Base-by-base conservation (phyloP, 2,113 vertebrate species). In the Dromas ardeola region DNA sequence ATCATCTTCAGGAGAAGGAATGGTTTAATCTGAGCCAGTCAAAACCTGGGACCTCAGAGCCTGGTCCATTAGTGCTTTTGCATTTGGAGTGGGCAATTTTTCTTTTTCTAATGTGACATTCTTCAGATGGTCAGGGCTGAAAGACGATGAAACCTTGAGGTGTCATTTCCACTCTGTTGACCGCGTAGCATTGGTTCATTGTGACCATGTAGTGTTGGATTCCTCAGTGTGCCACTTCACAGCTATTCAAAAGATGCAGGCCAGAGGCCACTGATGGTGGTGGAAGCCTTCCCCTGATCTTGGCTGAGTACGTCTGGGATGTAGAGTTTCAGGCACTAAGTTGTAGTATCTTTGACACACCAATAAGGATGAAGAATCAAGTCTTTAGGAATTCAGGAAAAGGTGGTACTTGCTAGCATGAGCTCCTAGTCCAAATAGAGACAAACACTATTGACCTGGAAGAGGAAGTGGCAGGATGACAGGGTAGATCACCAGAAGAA, bases 361-460 rank as follows among this genome's bases (percentile, higher is more conserved):
- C 38, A 47, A 0, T 5, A 22, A 43, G 36, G 25, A 10, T 61
- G 36, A 23, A 49, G 42, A 70, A 23, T n/a, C 22, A n/a, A 21
- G 30, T 0, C 15, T 43, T 63, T 23, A 27, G 76, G 61, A 49
- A 29, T 63, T 47, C 26, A 40, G 76, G 47, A 50, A 13, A 42
- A 8, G 1, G 32, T 11, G 15, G 27, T 6, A 8, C 40, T 26
- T 38, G n/a, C 27, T 42, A 1, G 69, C 36, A 7, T 42, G 74
- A 30, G 10, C 16, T 81, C 18, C 26, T 8, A 52, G 42, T 3
- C 38, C 40, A 11, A 71, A 27, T 1, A 72, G 61, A 62, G 61
- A 23, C 50, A 26, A 53, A 62, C 25, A 27, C 21, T 2, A 0
- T 0, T 38, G 61, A 25, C 13, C 38, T 34, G 2, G 82, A 27